Percentiles rank a stretch among this genome's conserved stretches.
Conservation (phyloP, 2,888 invertebrate species). For the Drosophila silvestris region DNA sequence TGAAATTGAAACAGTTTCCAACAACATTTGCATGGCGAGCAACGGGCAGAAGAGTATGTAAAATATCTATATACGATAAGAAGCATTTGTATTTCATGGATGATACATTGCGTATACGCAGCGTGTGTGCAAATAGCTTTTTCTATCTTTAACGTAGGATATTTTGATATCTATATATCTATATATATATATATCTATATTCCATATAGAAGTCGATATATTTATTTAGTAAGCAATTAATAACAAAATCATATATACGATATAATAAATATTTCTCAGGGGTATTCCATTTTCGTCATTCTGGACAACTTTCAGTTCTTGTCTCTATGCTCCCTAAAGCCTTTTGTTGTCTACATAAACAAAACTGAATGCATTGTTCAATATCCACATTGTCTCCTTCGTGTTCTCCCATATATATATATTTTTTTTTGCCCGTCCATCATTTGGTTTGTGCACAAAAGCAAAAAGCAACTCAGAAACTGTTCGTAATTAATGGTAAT, state of each 20-base stretch:
- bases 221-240: not conserved
- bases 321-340: not conserved
- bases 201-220: not conserved
- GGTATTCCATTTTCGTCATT: conserved; percentile 9
- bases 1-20: conserved; percentile 47
- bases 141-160: not conserved
- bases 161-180: not conserved
- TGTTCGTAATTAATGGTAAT: conserved; percentile 46
- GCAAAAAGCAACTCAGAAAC: conserved; percentile 24
- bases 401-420: not conserved
- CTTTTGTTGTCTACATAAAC: conserved; percentile 19
- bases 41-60: not conserved
- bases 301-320: not conserved
- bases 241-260: not conserved
- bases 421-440: conserved; percentile 10
- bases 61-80: conserved; percentile 10
- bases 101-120: conserved; percentile 47
- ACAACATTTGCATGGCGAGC: conserved; percentile 9
- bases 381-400: conserved; percentile 8
- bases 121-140: conserved; percentile 6
- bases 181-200: not conserved
- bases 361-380: conserved; percentile 23
- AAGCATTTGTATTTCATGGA: conserved; percentile 1
- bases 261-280: not conserved
- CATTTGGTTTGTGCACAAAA: conserved; percentile 19